Evolutionary conservation across 1,140 invertebrate genomes (phyloP).

Genomic region (Zaprionus tsacasi): DNA sequence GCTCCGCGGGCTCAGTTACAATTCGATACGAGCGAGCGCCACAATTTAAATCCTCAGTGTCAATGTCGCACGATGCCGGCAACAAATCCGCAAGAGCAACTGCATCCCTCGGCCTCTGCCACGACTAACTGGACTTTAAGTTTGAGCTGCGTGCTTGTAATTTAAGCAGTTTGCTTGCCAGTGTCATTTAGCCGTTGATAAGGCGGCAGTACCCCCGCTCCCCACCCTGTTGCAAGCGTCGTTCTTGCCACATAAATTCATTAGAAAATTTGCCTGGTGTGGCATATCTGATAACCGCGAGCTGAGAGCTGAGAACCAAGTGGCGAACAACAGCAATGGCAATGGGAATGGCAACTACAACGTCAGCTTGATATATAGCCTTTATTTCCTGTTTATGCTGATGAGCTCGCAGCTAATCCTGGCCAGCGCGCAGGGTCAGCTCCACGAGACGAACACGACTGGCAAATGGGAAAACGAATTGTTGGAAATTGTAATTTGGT

Average conservation of each 20-base stretch:
- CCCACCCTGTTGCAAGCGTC: not conserved
- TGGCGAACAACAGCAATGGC: constrained; percentile 57
- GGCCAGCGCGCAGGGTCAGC: constrained; percentile 5
- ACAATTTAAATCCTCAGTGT: constrained; percentile 80
- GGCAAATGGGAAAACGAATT: constrained; percentile 33
- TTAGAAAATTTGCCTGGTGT: constrained; percentile 62
- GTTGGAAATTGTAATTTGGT: constrained; percentile 57
- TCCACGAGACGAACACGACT: not conserved
- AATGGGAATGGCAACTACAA: constrained; percentile 63
- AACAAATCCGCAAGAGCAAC: constrained; percentile 15
- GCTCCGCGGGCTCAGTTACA: constrained; percentile 57
- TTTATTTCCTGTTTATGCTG: constrained; percentile 76
- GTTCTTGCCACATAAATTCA: constrained; percentile 67
- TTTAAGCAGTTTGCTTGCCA: constrained; percentile 65
- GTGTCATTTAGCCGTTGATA: constrained; percentile 79
- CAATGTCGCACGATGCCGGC: constrained; percentile 62
- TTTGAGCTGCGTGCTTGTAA: constrained; percentile 70
- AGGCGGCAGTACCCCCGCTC: constrained; percentile 47
- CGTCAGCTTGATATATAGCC: constrained; percentile 70
- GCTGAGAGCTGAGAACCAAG: constrained; percentile 27
- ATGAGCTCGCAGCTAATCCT: constrained; percentile 43
- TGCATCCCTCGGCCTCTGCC: not conserved
- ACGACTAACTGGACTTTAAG: constrained; percentile 54
- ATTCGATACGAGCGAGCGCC: constrained; percentile 77
- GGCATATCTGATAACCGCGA: constrained; percentile 74